These are phyloP conservation scores for Microcebus tavaratra DNA, from an alignment of 2,113 vertebrate species.

Conservation along the genomic window DNA sequence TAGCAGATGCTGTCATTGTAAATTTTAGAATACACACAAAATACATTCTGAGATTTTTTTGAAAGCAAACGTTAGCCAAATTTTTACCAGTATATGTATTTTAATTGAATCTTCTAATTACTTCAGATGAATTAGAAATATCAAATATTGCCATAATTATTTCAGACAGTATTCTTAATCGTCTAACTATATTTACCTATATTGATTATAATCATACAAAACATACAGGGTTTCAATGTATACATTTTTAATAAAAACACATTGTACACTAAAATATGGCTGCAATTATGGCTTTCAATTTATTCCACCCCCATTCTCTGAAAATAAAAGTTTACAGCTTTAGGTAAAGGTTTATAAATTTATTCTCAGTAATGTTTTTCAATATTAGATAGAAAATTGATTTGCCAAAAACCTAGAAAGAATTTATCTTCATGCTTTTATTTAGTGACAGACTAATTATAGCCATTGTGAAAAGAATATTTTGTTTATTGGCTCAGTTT, in stretches of 20 bases:
- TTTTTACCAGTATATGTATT: background rate
- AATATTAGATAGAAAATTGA: background rate
- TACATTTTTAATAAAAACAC: background rate
- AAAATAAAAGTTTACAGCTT: background rate
- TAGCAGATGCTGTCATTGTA: constrained; percentile 42
- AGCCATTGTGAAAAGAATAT: background rate
- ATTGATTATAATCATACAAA: background rate
- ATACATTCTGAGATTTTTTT: constrained; percentile 2
- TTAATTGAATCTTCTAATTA: background rate
- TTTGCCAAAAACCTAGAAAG: background rate
- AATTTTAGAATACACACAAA: constrained; percentile 45
- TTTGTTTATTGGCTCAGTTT: background rate
- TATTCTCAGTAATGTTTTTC: background rate
- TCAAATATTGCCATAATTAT: background rate
- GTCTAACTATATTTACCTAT: background rate
- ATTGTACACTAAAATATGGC: background rate
- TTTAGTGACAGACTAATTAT: background rate
- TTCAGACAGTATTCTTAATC: background rate
- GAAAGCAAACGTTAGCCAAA: constrained; percentile 18
- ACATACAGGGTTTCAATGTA: background rate
- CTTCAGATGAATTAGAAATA: background rate
- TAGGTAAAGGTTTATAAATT: background rate
- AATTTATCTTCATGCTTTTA: background rate
- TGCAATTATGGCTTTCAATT: background rate
- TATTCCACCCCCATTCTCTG: background rate